Evolutionary conservation across 1,140 invertebrate species (phyloP).

Genomic region (Neotoxoptera formosana): DNA sequence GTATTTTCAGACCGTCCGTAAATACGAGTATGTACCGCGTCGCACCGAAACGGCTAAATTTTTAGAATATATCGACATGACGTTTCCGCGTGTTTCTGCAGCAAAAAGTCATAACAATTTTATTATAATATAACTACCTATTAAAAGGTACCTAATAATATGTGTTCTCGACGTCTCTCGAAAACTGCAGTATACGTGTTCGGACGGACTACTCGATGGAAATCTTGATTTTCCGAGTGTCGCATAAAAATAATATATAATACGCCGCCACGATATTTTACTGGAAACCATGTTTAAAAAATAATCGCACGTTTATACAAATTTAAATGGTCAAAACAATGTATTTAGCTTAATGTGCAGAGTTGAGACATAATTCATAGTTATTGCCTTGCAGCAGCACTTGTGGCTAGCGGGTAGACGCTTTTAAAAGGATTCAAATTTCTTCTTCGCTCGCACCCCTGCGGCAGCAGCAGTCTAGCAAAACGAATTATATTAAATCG

Average conservation of each 20-base stretch:
- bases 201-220: not conserved
- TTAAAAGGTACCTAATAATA: not conserved
- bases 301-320: not conserved
- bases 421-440: conserved; percentile 24
- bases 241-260: not conserved
- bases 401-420: not conserved
- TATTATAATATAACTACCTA: not conserved
- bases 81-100: not conserved
- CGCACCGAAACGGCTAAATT: no score
- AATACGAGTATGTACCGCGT: not conserved
- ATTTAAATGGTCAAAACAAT: conserved; percentile 4
- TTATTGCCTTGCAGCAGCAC: not conserved
- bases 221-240: not conserved
- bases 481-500: conserved; percentile 29
- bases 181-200: not conserved
- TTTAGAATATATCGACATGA: no score
- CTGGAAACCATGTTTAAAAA: not conserved
- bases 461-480: not conserved
- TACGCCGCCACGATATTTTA: not conserved
- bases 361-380: not conserved
- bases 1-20: not conserved
- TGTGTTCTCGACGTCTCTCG: not conserved
- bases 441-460: not conserved
- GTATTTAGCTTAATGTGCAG: not conserved
- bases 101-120: not conserved